phyloP scores from a whole-genome alignment of 1,140 invertebrate genomes.

The Penaeus vannamei region DNA sequence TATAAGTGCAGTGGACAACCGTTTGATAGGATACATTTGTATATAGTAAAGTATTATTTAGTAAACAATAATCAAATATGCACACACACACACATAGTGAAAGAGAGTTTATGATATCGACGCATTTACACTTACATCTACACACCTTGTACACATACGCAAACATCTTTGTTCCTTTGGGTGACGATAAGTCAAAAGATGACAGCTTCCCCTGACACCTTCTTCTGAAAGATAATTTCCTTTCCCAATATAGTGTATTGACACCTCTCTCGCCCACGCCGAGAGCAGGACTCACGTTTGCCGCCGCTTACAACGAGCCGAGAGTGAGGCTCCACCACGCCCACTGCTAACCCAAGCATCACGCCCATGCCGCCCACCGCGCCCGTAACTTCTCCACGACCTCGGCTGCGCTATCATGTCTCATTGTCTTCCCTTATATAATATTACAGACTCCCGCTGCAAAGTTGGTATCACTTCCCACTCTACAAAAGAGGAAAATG shows the following conservation, averaged over 20 bases:
- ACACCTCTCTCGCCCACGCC: not conserved
- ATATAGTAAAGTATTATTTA: no score
- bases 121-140: no score
- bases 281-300: not conserved
- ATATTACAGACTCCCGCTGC: not conserved
- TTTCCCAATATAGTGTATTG: not conserved
- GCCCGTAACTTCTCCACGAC: not conserved
- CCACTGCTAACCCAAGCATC: not conserved
- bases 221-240: no score
- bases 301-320: not conserved
- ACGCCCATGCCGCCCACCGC: not conserved
- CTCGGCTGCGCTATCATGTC: not conserved
- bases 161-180: no score
- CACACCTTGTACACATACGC: no score
- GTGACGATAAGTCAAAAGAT: no score
- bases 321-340: not conserved
- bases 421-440: not conserved
- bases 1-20: no score
- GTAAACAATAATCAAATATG: no score
- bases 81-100: no score
- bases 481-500: constrained; percentile 22
- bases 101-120: no score
- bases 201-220: no score
- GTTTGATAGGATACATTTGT: no score
- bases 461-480: constrained; percentile 12